Conservation (phyloP, 2,113 vertebrate genomes). For the Monarcha castaneiventris region DNA sequence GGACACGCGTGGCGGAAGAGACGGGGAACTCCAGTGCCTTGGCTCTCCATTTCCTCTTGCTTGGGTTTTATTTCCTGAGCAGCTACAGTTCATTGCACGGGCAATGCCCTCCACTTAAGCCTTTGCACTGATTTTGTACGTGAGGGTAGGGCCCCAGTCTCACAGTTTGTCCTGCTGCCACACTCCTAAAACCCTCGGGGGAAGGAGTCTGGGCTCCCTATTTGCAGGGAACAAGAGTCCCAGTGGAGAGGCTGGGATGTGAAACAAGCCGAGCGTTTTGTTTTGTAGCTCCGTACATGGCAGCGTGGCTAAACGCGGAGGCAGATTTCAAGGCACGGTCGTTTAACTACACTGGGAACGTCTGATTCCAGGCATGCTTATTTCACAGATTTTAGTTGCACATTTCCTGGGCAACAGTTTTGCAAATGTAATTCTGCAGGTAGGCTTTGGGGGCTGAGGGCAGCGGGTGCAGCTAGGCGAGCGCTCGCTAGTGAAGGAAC, state of each 20-base stretch:
- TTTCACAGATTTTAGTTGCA: slow-evolving; percentile 65
- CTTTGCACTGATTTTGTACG: background rate
- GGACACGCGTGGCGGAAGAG: rapidly evolving
- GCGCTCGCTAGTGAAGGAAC: rapidly evolving
- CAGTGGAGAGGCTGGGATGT: background rate
- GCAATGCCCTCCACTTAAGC: background rate
- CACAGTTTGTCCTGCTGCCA: background rate
- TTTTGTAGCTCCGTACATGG: slow-evolving; percentile 15
- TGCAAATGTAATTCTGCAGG: slow-evolving; percentile 42
- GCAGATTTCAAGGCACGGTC: slow-evolving; percentile 57
- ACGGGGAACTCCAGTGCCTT: background rate
- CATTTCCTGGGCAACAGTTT: slow-evolving; percentile 47
- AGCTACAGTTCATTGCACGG: rapidly evolving
- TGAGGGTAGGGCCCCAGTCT: rapidly evolving
- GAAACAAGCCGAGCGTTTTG: slow-evolving; percentile 24
- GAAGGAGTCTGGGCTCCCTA: background rate
- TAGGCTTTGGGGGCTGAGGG: background rate
- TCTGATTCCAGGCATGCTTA: slow-evolving; percentile 56
- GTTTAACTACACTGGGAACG: slow-evolving; percentile 49
- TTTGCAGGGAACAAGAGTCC: background rate
- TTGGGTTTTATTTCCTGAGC: background rate
- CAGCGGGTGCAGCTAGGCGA: background rate
- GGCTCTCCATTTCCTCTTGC: background rate
- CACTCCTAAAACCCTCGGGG: background rate
- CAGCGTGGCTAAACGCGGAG: slow-evolving; percentile 51